phyloP scores from a whole-genome alignment of 1,140 invertebrate species.

The Nylanderia fulva region DNA sequence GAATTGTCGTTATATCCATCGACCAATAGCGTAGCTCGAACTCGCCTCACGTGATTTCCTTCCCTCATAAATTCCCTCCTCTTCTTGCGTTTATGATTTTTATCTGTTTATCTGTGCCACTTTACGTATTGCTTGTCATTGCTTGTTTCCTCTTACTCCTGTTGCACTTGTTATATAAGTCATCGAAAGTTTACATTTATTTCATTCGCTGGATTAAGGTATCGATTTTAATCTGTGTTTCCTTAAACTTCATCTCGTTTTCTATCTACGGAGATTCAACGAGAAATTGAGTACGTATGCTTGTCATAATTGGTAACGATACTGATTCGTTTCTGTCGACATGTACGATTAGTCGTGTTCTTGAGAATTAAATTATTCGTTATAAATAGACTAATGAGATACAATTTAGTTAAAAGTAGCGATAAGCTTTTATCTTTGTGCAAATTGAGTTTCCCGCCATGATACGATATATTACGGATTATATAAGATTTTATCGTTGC shows the following conservation, averaged over 20 bases:
- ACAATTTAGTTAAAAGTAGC: neutral
- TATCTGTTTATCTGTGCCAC: neutral
- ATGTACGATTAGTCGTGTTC: neutral
- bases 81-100: too few species aligned
- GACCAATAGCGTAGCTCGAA: conserved; percentile 31
- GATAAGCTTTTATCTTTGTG: neutral
- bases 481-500: conserved; percentile 20
- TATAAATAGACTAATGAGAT: neutral
- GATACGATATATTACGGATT: neutral
- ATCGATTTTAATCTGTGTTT: neutral
- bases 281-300: neutral
- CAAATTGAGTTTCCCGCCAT: conserved; percentile 44
- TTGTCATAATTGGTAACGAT: neutral
- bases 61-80: too few species aligned
- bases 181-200: neutral
- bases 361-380: neutral
- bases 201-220: neutral
- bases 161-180: conserved; percentile 56
- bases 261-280: neutral
- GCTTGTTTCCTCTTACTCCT: too few species aligned
- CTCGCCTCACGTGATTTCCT: neutral
- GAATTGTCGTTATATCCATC: neutral
- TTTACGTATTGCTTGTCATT: too few species aligned
- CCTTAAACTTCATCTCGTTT: neutral
- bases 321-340: neutral